Evolutionary conservation across 2,113 vertebrate genomes (phyloP), one percentile per base, ranked within the genome.

Genomic region (Hirundichthys speculiger): DNA sequence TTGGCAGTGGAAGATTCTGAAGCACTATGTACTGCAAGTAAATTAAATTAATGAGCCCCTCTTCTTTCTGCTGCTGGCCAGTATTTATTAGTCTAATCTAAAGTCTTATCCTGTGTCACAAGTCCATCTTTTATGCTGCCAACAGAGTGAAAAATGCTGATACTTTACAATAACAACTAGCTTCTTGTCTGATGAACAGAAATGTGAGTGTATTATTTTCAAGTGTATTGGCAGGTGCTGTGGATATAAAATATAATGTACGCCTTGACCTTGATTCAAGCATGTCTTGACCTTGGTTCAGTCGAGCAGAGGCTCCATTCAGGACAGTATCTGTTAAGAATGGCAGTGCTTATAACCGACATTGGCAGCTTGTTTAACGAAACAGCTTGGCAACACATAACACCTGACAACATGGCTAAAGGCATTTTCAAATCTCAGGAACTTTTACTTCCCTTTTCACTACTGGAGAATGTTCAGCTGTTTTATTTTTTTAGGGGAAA

Each of bases 41-140:
- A 86, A 91, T 91, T 84, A 91, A 89, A 85, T 73, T 81, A 88
- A 89, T 91, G 85, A 81, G 87, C 75, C 77, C 67, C 67, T 86
- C 88, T 86, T 61, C 69, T 77, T 64, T 70, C 56, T 83, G 74
- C 68, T 77, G 70, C 50, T 60, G 80, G 75, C 74, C 79, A 68
- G 40, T 80, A 81, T 88, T 89, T 89, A 86, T 87, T 86, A 79
- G 65, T 79, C 76, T 80, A 75, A 88, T 88, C 74, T 78, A 62
- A 76, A 73, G 60, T 87, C 77, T 82, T 70, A 70, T 72, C 69
- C 58, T 49, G 58, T 81, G 84, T 84, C 85, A 79, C 59, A 56
- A 46, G 27, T 79, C 72, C 79, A 77, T 90, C 74, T 72, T 75
- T 83, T 49, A 79, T 81, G 59, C 58, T 77, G 68, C 47, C 43